Conservation (phyloP, 1,140 invertebrate genomes). For the Macrosteles quadrilineatus region DNA sequence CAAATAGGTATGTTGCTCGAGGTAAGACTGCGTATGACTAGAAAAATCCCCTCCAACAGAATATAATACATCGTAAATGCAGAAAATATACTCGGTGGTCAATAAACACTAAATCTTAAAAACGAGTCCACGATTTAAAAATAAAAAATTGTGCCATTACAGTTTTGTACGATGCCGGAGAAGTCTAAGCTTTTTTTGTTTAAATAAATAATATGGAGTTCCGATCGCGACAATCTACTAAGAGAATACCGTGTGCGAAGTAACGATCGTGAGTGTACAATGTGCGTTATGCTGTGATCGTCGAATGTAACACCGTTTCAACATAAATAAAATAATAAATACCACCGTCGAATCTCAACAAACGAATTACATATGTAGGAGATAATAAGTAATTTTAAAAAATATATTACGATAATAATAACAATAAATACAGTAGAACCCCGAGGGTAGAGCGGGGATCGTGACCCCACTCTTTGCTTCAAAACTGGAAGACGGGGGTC, state of each 20-base stretch:
- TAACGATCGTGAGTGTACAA: neutral
- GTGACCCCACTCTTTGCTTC: slow-evolving; percentile 7
- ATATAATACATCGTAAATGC: slow-evolving; percentile 21
- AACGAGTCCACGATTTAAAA: slow-evolving; percentile 2
- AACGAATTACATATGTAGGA: slow-evolving; percentile 20
- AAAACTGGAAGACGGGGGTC: slow-evolving; percentile 23
- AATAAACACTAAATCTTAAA: neutral
- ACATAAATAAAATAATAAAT: slow-evolving; percentile 29
- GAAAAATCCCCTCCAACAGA: slow-evolving; percentile 25
- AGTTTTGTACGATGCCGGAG: slow-evolving; percentile 10
- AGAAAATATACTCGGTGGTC: slow-evolving; percentile 11
- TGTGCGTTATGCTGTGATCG: slow-evolving; percentile 2
- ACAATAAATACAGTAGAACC: slow-evolving; percentile 26
- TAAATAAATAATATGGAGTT: neutral
- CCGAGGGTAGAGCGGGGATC: slow-evolving; percentile 3
- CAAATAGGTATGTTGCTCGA: slow-evolving; percentile 26
- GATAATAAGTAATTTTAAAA: slow-evolving; percentile 22
- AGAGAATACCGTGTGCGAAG: slow-evolving; percentile 8
- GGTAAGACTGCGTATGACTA: slow-evolving; percentile 19
- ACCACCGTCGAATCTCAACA: slow-evolving; percentile 21
- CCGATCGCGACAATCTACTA: slow-evolving; percentile 6
- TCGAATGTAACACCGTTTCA: slow-evolving; percentile 13
- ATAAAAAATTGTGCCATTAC: neutral
- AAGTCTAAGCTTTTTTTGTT: neutral
- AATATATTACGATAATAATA: slow-evolving; percentile 28